A percentile compares a stretch with the other conserved stretches of the same genome.
These are phyloP conservation scores for Trimorus sp. DNA, from an alignment of 2,888 invertebrate genomes.

Conservation along the genomic window DNA sequence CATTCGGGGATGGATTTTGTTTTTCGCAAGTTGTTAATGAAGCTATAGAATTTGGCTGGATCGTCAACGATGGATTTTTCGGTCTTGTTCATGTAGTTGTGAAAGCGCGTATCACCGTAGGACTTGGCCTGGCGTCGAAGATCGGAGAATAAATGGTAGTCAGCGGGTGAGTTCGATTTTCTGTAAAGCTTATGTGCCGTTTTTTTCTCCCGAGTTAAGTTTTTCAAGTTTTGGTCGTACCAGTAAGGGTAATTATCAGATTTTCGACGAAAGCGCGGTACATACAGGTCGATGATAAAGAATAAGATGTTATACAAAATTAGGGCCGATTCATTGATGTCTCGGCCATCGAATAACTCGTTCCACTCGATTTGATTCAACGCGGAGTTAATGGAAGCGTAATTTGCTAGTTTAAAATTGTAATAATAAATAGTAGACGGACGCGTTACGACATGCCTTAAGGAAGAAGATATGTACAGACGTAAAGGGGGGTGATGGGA, in stretches of 20 bases:
- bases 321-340: background rate
- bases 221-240: slow-evolving; percentile 4
- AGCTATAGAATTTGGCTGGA: background rate
- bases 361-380: slow-evolving; percentile 11
- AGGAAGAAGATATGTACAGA: no score
- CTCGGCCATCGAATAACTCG: background rate
- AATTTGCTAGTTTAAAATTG: slow-evolving; percentile 14
- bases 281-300: slow-evolving; percentile 8
- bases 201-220: slow-evolving; percentile 15
- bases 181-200: slow-evolving; percentile 8
- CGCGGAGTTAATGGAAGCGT: background rate
- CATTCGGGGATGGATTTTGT: background rate
- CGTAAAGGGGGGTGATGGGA: no score
- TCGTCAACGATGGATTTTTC: background rate
- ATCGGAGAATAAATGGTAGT: background rate
- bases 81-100: background rate
- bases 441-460: no score
- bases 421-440: background rate
- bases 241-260: slow-evolving; percentile 4
- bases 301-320: slow-evolving; percentile 16
- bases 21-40: background rate
- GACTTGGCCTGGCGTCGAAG: background rate
- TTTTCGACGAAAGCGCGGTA: background rate
- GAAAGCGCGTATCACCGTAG: background rate
- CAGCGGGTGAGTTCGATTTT: background rate